phyloP scores from a whole-genome alignment of 2,888 invertebrate genomes.

The Charanyca ferruginea region DNA sequence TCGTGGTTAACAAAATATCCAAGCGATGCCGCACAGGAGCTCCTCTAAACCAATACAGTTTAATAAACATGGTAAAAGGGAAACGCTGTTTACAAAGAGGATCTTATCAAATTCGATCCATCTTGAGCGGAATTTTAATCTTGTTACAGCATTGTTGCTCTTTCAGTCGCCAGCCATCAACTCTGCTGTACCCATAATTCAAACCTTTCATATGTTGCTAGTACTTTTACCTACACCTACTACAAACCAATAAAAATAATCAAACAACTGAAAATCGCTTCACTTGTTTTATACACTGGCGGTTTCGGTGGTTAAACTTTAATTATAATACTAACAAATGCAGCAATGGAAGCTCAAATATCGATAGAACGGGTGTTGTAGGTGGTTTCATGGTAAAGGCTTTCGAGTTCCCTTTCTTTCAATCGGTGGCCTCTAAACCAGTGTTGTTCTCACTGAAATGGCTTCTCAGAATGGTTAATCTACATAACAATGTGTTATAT shows the following conservation, averaged over 20 bases:
- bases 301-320: not conserved
- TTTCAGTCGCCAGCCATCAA: constrained; percentile 55
- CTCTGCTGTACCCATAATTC: constrained; percentile 56
- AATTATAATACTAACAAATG: not conserved
- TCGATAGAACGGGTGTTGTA: not conserved
- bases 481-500: not conserved
- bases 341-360: constrained; percentile 6
- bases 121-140: constrained; percentile 65
- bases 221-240: constrained; percentile 33
- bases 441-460: constrained; percentile 24
- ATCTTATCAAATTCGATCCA: constrained; percentile 60
- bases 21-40: not conserved
- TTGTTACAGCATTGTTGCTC: constrained; percentile 54
- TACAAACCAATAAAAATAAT: constrained; percentile 11
- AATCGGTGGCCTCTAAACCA: constrained; percentile 37
- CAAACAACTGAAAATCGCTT: not conserved
- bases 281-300: not conserved
- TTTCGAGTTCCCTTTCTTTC: constrained; percentile 38
- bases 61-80: constrained; percentile 51
- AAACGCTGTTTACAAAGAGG: constrained; percentile 52
- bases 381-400: constrained; percentile 7
- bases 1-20: constrained; percentile 14
- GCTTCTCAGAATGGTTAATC: constrained; percentile 4
- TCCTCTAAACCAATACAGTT: constrained; percentile 33
- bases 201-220: constrained; percentile 59